Percentiles rank a stretch among this genome's conserved stretches.
phyloP scores from a whole-genome alignment of 2,797 vertebrate species.

The Chrosomus eos region DNA sequence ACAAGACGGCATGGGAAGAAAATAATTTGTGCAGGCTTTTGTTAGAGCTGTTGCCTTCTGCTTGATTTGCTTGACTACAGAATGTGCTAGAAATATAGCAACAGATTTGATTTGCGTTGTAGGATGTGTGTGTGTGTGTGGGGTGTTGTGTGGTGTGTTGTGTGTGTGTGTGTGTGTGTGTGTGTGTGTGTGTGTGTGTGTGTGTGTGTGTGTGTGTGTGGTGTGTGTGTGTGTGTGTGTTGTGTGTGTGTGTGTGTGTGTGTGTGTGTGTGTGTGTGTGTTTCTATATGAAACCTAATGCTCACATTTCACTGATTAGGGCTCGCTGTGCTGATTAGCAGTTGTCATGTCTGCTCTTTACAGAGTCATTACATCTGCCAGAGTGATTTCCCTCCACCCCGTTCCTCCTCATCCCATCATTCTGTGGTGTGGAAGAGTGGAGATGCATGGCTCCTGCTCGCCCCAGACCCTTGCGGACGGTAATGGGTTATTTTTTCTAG shows the following conservation, averaged over 20 bases:
- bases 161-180: constrained; percentile 2
- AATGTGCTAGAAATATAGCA: constrained; percentile 29
- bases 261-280: neutral
- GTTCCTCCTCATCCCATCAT: constrained; percentile 49
- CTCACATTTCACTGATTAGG: constrained; percentile 32
- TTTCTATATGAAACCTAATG: neutral
- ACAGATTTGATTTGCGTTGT: constrained; percentile 27
- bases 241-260: neutral
- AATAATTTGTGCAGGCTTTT: constrained; percentile 40
- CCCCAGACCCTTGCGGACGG: constrained; percentile 14
- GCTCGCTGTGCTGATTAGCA: constrained; percentile 55
- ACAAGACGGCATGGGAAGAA: constrained; percentile 49
- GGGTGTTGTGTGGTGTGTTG: neutral
- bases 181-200: neutral
- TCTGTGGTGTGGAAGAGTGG: constrained; percentile 60
- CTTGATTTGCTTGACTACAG: constrained; percentile 34
- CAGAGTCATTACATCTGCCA: constrained; percentile 50
- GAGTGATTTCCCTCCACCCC: constrained; percentile 47
- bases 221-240: neutral
- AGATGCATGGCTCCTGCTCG: constrained; percentile 39
- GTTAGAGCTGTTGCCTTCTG: constrained; percentile 44
- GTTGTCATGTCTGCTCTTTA: constrained; percentile 57
- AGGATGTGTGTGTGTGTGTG: neutral
- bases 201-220: neutral
- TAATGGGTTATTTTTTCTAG: constrained; percentile 52